A percentile compares a stretch with the other conserved stretches of the same genome.
Conservation (phyloP, 2,888 invertebrate species). For the Cephalotes varians region DNA sequence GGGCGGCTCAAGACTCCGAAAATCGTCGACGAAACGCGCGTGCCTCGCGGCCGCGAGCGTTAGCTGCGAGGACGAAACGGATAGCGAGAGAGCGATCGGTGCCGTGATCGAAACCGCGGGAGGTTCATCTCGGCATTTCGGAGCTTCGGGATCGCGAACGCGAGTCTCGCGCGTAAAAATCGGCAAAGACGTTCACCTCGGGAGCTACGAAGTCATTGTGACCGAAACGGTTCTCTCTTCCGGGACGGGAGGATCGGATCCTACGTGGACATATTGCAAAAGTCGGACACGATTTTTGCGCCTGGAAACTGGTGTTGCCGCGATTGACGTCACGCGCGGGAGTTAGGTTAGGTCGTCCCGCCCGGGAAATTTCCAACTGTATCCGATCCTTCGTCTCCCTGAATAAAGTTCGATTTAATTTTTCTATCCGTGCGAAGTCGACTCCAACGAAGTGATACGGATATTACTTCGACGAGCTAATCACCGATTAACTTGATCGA, state of each 20-base stretch:
- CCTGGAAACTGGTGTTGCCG: conserved; percentile 1
- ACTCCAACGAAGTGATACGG: not conserved
- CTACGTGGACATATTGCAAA: conserved; percentile 47
- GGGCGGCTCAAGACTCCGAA: no score
- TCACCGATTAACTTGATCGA: no score
- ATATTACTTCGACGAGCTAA: no score
- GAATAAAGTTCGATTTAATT: not conserved
- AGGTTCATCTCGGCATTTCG: no score
- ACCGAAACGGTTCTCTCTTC: not conserved
- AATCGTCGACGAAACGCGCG: no score
- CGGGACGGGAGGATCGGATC: not conserved
- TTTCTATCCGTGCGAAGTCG: not conserved
- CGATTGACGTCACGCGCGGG: conserved; percentile 14
- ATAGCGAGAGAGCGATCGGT: no score
- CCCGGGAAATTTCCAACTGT: not conserved
- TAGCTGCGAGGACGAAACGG: no score
- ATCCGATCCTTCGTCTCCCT: not conserved
- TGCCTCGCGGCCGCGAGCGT: no score
- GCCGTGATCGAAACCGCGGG: no score
- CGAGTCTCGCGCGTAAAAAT: not conserved
- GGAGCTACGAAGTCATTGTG: not conserved
- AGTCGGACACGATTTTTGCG: conserved; percentile 34
- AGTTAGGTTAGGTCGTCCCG: not conserved
- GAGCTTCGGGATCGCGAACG: no score
- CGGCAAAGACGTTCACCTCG: not conserved